Evolutionary conservation across 2,888 invertebrate genomes (phyloP), one percentile per base, ranked within the genome.

Genomic region (Eupeodes latifasciatus): DNA sequence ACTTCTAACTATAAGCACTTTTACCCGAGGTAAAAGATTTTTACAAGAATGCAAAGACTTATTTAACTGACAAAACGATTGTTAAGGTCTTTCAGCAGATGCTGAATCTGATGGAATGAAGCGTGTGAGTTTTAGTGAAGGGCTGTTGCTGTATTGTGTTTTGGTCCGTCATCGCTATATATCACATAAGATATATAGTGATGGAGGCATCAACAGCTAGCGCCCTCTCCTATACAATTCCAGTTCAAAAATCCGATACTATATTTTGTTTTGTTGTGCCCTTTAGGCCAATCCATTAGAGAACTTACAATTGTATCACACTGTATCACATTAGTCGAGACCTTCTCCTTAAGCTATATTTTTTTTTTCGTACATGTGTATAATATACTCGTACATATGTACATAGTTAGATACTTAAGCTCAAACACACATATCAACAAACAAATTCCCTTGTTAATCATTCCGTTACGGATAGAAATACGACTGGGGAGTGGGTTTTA

Each of bases 251-350:
- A 12, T 47, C 57, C 19, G 64, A 66, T 69, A 16, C 40, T 71
- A 66, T 69, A 16, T 19, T 71, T 71, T 12, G 40, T 66, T 85
- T 11, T 57, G 55, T 55, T 55, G 67, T 78, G 62, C 57, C 85
- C 81, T 81, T 78, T 55, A 64, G 81, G 78, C 85, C 85, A 81
- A 86, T 86, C 81, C 85, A 86, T 86, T 86, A 86, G 67, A 74
- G 69, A 62, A 75, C 74, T 78, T 78, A 78, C 74, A 74, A 62
- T 82, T 69, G 74, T 85, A 81, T 74, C 81, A 69, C 85, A 62
- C 78, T 69, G 74, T 85, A 81, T 74, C 81, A 69, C 85, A 81
- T 85, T 85, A 85, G 69, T 82, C 85, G 81, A 3, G 27, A 82
- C 74, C 27, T 59, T 27, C 27, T 19, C 1, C 19, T 44, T 40